Conservation (phyloP, 2,888 invertebrate species). For the Drosophila fungiperda region DNA sequence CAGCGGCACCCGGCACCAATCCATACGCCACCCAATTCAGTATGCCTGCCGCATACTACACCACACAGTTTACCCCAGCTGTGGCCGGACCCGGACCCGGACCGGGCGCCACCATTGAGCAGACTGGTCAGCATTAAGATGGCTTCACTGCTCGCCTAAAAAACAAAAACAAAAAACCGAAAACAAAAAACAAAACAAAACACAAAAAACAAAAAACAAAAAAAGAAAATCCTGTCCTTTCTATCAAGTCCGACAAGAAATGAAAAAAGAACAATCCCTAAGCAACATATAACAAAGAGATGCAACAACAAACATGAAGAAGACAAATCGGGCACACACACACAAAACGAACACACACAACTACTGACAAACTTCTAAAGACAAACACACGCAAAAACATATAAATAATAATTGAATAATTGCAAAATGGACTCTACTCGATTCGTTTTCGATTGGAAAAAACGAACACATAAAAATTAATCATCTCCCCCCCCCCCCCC, state of each 20-base stretch:
- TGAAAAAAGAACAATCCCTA: conserved; percentile 15
- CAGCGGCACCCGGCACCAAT: conserved; percentile 83
- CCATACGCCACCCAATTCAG: conserved; percentile 83
- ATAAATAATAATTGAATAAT: neutral
- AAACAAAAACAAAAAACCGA: neutral
- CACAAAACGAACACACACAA: conserved; percentile 15
- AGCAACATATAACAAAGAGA: conserved; percentile 5
- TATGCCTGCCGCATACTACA: conserved; percentile 81
- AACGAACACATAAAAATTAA: conserved; percentile 4
- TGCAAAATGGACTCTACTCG: conserved; percentile 20
- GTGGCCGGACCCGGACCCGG: conserved; percentile 70
- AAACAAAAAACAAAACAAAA: neutral
- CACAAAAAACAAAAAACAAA: conserved; percentile 1
- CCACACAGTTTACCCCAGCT: conserved; percentile 74
- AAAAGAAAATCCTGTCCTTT: conserved; percentile 11
- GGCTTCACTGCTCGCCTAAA: neutral
- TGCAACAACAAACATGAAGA: conserved; percentile 13
- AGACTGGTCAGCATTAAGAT: conserved; percentile 67
- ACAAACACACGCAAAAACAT: conserved; percentile 11
- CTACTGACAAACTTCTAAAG: conserved; percentile 1
- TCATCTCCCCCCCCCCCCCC: neutral
- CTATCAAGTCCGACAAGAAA: conserved; percentile 22
- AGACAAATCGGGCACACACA: conserved; percentile 8
- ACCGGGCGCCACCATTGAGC: conserved; percentile 67
- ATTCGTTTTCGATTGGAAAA: neutral